phyloP scores from a whole-genome alignment of 1,140 invertebrate species.

The Sycobia sp. region DNA sequence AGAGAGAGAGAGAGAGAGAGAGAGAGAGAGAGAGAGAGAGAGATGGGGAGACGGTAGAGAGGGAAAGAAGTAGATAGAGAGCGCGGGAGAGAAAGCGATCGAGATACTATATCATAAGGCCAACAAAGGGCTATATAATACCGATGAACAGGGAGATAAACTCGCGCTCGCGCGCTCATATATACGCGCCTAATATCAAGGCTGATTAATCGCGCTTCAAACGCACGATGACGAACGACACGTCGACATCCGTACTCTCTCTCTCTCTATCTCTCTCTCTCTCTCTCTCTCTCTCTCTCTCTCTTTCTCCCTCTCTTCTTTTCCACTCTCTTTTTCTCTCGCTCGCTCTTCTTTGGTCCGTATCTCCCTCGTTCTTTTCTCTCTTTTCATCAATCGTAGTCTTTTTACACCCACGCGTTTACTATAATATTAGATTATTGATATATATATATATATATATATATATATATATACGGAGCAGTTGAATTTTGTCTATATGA shows the following conservation, averaged over 20 bases:
- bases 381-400: too few relatives aligned
- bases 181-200: constrained; percentile 25
- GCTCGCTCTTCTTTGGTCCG: too few relatives aligned
- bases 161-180: constrained; percentile 9
- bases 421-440: too few relatives aligned
- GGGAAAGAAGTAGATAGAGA: too few relatives aligned
- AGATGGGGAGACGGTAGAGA: too few relatives aligned
- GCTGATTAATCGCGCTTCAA: constrained; percentile 34
- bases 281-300: constrained; percentile 1
- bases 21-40: not conserved
- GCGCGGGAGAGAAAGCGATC: not conserved
- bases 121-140: constrained; percentile 34
- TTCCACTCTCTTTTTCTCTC: not conserved
- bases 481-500: too few relatives aligned
- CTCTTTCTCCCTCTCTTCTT: not conserved
- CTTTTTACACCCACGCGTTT: too few relatives aligned
- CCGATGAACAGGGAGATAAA: constrained; percentile 32
- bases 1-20: not conserved
- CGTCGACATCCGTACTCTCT: constrained; percentile 9
- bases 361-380: too few relatives aligned
- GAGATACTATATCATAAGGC: constrained; percentile 12
- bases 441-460: too few relatives aligned
- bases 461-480: too few relatives aligned
- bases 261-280: not conserved
- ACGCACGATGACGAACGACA: constrained; percentile 34